A percentile compares a stretch with the other conserved stretches of the same genome.
Conservation (phyloP, 2,888 invertebrate species). For the Boloria euphrosyne region DNA sequence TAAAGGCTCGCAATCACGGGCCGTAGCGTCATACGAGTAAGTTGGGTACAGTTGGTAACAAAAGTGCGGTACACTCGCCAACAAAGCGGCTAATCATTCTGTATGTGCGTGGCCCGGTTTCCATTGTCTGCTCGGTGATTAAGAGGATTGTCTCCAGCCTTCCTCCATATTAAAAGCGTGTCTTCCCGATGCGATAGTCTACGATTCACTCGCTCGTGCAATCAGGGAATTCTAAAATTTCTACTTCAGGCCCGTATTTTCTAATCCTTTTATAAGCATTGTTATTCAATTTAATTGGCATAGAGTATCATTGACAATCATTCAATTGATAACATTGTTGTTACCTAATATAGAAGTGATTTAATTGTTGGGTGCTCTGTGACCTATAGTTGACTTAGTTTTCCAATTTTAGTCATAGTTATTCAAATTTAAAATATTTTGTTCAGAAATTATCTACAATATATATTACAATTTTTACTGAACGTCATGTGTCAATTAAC, state of each 20-base stretch:
- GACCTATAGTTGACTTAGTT: too few relatives aligned
- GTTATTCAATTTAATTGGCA: not conserved
- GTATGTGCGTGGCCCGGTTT: slow-evolving; percentile 79
- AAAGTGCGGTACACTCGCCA: slow-evolving; percentile 65
- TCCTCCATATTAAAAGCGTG: slow-evolving; percentile 78
- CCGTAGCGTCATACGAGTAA: slow-evolving; percentile 50
- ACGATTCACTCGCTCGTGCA: slow-evolving; percentile 47
- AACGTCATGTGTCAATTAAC: too few relatives aligned
- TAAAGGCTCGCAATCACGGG: slow-evolving; percentile 52
- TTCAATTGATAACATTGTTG: too few relatives aligned
- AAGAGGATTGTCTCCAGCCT: slow-evolving; percentile 81
- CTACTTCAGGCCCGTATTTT: not conserved
- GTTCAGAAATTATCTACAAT: too few relatives aligned
- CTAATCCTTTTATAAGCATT: not conserved
- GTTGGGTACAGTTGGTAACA: slow-evolving; percentile 59
- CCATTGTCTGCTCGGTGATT: slow-evolving; percentile 79
- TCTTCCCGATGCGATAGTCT: slow-evolving; percentile 61
- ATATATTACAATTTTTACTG: too few relatives aligned
- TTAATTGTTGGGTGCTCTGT: too few relatives aligned
- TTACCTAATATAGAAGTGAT: too few relatives aligned
- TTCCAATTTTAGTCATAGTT: too few relatives aligned
- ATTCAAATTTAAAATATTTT: too few relatives aligned
- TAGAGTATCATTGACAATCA: too few relatives aligned
- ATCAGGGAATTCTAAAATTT: slow-evolving; percentile 28
- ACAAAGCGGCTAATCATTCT: slow-evolving; percentile 69